A percentile compares a stretch with the other conserved stretches of the same genome.
Conservation (phyloP, 2,797 vertebrate species). For the Sebastes reedi region DNA sequence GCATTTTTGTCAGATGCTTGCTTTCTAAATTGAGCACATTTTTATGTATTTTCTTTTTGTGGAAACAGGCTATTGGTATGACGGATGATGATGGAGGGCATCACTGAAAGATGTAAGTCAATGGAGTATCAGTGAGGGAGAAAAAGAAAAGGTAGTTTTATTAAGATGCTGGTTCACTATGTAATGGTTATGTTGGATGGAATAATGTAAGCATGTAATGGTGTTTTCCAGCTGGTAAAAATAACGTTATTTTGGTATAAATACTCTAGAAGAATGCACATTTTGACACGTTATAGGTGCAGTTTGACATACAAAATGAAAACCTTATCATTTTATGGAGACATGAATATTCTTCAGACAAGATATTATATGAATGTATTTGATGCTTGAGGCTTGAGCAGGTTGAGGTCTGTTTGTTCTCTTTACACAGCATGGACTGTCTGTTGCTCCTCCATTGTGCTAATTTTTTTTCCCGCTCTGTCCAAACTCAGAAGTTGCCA, state of each 20-base stretch:
- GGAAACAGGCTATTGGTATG: neutral
- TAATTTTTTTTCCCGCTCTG: constrained; percentile 3
- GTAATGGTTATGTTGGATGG: neutral
- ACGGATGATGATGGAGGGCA: neutral
- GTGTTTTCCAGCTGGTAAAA: neutral
- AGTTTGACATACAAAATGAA: neutral
- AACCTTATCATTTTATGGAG: neutral
- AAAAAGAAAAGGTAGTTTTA: neutral
- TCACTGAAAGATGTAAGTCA: neutral
- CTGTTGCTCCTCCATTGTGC: constrained; percentile 22
- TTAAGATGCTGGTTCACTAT: neutral
- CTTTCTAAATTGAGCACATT: neutral
- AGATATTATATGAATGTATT: neutral
- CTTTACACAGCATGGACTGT: constrained; percentile 5
- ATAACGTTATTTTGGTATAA: neutral
- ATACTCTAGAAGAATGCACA: neutral
- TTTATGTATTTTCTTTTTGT: neutral
- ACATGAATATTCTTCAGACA: neutral
- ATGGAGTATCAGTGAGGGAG: neutral
- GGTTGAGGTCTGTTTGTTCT: neutral
- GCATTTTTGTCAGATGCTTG: neutral
- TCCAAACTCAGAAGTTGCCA: constrained; percentile 49
- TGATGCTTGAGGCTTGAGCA: constrained; percentile 2
- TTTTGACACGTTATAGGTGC: neutral
- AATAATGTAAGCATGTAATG: neutral